Conservation (phyloP, 1,140 invertebrate species). For the Heliconius hewitsoni region DNA sequence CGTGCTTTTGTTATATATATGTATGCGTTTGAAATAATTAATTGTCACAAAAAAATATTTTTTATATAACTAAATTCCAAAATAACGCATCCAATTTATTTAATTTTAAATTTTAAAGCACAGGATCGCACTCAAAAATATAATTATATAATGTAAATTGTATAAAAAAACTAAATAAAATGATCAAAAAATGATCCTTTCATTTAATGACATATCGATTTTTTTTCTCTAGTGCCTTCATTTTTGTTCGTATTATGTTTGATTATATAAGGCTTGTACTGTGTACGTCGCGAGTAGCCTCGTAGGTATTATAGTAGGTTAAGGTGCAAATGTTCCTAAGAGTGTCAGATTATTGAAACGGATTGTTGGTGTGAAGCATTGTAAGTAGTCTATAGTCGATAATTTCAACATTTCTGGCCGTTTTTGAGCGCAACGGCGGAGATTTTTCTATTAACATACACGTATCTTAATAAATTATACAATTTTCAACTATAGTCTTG, state of each 20-base stretch:
- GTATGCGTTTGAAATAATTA: too few species aligned
- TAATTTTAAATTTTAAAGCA: neutral
- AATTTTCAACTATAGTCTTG: conserved; percentile 54
- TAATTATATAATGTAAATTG: neutral
- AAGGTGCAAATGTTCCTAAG: conserved; percentile 80
- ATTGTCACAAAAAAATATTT: too few species aligned
- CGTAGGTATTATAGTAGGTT: conserved; percentile 48
- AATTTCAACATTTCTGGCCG: conserved; percentile 67
- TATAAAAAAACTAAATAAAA: neutral
- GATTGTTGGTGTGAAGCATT: conserved; percentile 47
- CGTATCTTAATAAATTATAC: conserved; percentile 72
- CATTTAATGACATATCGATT: conserved; percentile 8
- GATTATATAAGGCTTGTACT: neutral
- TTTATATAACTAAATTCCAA: neutral
- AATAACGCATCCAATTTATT: neutral
- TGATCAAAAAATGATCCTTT: neutral
- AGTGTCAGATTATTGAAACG: conserved; percentile 59
- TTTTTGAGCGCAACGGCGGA: conserved; percentile 66
- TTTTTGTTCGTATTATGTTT: conserved; percentile 3
- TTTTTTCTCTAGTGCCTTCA: conserved; percentile 14
- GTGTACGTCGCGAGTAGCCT: conserved; percentile 20
- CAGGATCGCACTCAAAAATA: neutral
- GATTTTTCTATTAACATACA: conserved; percentile 77
- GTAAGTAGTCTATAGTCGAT: conserved; percentile 65
- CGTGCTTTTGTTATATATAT: too few species aligned